Base-by-base conservation (phyloP, 2,888 invertebrate genomes). In the Troides oblongomaculatus region DNA sequence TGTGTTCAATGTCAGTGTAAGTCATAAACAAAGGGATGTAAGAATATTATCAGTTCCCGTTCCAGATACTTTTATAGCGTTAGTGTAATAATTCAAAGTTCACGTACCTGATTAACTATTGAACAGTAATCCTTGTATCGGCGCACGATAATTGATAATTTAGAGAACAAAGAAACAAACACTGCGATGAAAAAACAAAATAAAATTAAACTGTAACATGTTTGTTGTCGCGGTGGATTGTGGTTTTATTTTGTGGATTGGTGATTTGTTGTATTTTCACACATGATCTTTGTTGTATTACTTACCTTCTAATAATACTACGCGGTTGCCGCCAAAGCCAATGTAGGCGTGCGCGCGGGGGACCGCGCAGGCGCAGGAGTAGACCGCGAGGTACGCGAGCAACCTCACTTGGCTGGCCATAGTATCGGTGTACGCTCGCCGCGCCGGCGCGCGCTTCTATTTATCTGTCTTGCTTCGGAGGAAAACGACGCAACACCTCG, bases 361-460 rank as follows among this genome's bases (percentile, higher is more conserved):
- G 63, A 74, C 78, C 64, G 81, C 82, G 25, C 76, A 43, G 25
- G 76, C 81, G 75, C 80, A 72, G 62, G 76, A 80, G 68, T 74
- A 70, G 36, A 82, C 74, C 75, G 79, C 82, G 57, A 77, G 74
- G 73, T 78, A 79, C 74, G 78, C 69, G 78, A 79, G 78, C 78
- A 78, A 77, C 80, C 78, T 66, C 76, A 75, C 74, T 74, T 70
- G 72, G 64, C 73, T 75, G 71, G 63, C 69, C 72, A 71, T 64
- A 66, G 64, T 46, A 59, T 61, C 66, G 46, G 43, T 60, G 65
- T 69, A 46, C 43, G 56, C 56, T 25, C 18, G 60, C 67, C 66
- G 66, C 65, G 66, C 66, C 62, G 62, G 25, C 72, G 76, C 80
- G 12, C 81, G 84, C 74, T 79, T 77, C 72, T 68, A 73, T 76